Percentiles rank a stretch among this genome's conserved stretches.
Conservation (phyloP, 2,113 vertebrate genomes). For the Chionomys nivalis region DNA sequence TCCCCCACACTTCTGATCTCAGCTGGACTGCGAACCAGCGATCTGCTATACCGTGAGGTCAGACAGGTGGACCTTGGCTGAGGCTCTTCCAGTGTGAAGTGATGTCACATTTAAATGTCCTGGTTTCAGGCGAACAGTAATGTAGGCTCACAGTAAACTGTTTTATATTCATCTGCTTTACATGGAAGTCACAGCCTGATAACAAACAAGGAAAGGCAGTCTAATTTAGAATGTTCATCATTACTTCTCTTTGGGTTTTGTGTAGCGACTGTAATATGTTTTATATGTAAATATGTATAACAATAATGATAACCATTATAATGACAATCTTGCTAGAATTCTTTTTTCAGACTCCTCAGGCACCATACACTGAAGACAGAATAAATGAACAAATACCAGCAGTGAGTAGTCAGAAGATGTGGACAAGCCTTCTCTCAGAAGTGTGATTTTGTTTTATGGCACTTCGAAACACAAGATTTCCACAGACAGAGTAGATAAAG, state of each 20-base stretch:
- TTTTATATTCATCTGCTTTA: conserved; percentile 2
- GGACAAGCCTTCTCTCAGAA: neutral
- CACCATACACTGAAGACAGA: neutral
- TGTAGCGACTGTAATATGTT: neutral
- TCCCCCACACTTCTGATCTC: neutral
- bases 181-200: neutral
- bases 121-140: neutral
- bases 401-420: neutral
- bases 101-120: neutral
- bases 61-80: neutral
- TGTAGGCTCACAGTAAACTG: neutral
- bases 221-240: neutral
- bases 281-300: neutral
- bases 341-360: neutral
- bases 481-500: neutral
- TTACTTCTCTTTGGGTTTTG: conserved; percentile 11
- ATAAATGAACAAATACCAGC: neutral
- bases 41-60: neutral
- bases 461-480: neutral
- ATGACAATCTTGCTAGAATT: neutral
- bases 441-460: neutral
- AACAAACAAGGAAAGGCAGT: neutral
- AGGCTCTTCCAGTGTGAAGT: neutral
- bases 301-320: neutral
- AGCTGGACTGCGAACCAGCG: neutral